Conservation (phyloP, 2,888 invertebrate genomes). For the Pristionchus maxplancki region DNA sequence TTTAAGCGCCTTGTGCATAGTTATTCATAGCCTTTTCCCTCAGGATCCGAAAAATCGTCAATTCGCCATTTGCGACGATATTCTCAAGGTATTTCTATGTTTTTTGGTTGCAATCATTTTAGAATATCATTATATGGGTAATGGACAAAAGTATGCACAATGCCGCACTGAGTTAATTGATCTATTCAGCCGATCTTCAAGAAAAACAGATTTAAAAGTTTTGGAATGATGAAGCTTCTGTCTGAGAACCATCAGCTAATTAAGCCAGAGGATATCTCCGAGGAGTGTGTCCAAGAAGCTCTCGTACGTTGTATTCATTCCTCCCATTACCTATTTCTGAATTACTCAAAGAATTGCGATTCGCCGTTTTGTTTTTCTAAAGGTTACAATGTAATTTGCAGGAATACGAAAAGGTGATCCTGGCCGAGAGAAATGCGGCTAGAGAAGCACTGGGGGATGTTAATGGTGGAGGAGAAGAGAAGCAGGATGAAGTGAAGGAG, state of each 20-base stretch:
- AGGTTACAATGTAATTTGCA: neutral
- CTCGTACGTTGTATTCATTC: neutral
- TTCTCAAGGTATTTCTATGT: constrained; percentile 5
- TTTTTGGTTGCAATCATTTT: neutral
- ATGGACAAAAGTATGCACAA: neutral
- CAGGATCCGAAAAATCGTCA: constrained; percentile 47
- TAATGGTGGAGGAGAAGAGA: neutral
- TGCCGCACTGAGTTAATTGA: neutral
- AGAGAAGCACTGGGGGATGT: neutral
- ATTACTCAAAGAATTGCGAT: too few relatives aligned
- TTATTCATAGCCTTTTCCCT: neutral
- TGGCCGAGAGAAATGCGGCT: constrained; percentile 9
- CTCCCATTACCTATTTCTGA: neutral
- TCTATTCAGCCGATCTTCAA: constrained; percentile 39
- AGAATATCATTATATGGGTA: neutral
- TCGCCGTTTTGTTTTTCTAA: neutral
- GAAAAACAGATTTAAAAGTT: constrained; percentile 11
- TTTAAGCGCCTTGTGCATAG: neutral
- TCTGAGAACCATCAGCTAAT: neutral
- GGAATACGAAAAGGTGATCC: neutral
- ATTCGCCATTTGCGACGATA: constrained; percentile 43
- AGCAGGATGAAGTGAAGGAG: neutral
- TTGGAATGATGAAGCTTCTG: constrained; percentile 46
- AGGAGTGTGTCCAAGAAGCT: constrained; percentile 3
- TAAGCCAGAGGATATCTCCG: neutral